These are phyloP conservation scores for Empidonax traillii DNA, from an alignment of 2,113 vertebrate species.

Conservation along the genomic window DNA sequence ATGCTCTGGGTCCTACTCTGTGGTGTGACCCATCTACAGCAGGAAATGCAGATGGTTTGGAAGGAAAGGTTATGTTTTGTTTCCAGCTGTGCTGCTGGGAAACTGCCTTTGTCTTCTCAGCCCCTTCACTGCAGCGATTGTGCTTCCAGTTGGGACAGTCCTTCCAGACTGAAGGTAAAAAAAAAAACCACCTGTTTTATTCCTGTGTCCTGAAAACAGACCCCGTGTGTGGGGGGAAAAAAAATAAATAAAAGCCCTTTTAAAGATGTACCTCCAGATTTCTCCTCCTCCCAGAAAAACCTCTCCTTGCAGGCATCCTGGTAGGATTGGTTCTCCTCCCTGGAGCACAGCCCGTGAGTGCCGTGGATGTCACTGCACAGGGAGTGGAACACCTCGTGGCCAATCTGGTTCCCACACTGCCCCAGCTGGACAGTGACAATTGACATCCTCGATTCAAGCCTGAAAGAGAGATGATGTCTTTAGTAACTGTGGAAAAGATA, in stretches of 20 bases:
- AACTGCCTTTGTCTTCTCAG: not conserved
- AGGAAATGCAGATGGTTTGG: not conserved
- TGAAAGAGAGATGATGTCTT: not conserved
- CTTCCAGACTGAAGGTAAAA: not conserved
- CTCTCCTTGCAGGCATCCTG: constrained; percentile 76
- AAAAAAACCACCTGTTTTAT: not conserved
- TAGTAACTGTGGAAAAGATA: not conserved
- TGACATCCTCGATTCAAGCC: constrained; percentile 78
- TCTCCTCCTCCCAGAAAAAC: constrained; percentile 81
- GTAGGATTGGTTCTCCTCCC: constrained; percentile 76
- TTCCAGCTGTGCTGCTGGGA: not conserved
- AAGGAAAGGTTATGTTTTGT: not conserved
- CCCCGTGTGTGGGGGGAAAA: not conserved
- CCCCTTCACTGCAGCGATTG: not conserved
- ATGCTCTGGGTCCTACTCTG: not conserved
- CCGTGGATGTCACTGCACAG: constrained; percentile 75
- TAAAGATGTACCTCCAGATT: constrained; percentile 74
- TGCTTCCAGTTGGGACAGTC: not conserved
- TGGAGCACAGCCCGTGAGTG: constrained; percentile 66
- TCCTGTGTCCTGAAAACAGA: not conserved
- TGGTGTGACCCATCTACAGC: not conserved
- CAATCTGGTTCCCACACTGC: constrained; percentile 96
- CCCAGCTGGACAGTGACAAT: constrained; percentile 91
- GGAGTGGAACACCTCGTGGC: constrained; percentile 83
- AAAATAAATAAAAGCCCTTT: not conserved